A percentile compares a stretch with the other conserved stretches of the same genome.
Conservation (phyloP, 2,113 vertebrate genomes). For the Sorex fumeus region DNA sequence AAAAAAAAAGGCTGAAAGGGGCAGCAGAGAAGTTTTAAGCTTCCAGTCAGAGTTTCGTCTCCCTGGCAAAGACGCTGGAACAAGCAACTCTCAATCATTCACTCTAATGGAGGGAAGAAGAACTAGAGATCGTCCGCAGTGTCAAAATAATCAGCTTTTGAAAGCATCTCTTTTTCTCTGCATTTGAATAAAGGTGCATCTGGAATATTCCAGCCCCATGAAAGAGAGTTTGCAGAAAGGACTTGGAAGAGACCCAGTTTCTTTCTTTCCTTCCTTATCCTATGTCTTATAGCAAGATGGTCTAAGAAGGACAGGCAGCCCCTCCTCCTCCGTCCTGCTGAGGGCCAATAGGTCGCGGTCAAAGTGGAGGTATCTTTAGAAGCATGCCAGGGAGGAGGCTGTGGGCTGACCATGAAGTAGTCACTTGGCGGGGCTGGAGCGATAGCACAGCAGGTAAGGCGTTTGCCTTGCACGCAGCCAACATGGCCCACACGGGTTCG, state of each 20-base stretch:
- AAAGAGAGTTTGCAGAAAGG: conserved; percentile 12
- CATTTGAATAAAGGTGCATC: conserved; percentile 46
- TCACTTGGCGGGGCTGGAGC: too few relatives aligned
- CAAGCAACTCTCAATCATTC: conserved; percentile 19
- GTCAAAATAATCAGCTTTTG: conserved; percentile 21
- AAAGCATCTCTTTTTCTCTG: conserved; percentile 55
- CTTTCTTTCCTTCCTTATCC: neutral
- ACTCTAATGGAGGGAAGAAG: conserved; percentile 45
- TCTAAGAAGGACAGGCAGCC: neutral
- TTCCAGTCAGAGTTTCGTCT: neutral
- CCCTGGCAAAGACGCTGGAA: neutral
- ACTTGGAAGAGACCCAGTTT: neutral
- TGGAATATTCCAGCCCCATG: neutral
- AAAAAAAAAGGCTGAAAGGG: neutral
- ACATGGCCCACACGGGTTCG: too few relatives aligned
- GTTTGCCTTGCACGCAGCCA: too few relatives aligned
- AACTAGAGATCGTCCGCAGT: conserved; percentile 10
- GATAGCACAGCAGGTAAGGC: too few relatives aligned
- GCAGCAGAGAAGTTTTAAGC: neutral
- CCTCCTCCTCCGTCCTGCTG: neutral
- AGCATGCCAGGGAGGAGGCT: neutral
- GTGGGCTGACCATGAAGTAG: neutral
- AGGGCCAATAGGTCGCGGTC: neutral
- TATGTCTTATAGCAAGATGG: neutral
- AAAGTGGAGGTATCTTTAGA: too few relatives aligned